Conservation (phyloP, 2,113 vertebrate species). For the Pseudolaguvia tuberculata region DNA sequence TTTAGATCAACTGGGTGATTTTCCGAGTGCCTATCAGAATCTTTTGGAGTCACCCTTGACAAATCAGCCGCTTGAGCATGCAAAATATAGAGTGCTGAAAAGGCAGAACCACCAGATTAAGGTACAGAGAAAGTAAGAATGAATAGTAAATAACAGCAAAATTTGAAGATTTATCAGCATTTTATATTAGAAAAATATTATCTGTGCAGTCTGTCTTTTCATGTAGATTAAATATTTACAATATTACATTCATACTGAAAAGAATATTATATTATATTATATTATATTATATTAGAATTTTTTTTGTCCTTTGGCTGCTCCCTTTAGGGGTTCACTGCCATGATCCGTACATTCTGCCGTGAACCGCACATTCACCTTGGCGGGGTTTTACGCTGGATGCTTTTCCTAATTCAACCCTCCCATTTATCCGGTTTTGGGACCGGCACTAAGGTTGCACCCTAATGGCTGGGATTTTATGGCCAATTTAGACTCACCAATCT, state of each 20-base stretch:
- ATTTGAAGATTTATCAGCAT: conserved; percentile 22
- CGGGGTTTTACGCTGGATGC: too few species aligned
- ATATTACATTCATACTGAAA: neutral
- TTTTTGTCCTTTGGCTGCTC: too few species aligned
- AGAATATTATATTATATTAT: too few species aligned
- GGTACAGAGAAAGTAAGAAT: conserved; percentile 1
- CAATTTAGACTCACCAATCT: too few species aligned
- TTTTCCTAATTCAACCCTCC: too few species aligned
- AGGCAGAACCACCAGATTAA: conserved; percentile 49
- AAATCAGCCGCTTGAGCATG: conserved; percentile 72
- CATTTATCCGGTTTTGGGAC: too few species aligned
- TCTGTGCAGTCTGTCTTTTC: neutral
- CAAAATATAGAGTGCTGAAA: conserved; percentile 71
- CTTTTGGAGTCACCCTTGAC: conserved; percentile 72
- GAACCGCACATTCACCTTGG: too few species aligned
- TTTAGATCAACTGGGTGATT: conserved; percentile 80
- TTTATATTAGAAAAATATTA: conserved; percentile 13
- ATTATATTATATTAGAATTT: too few species aligned
- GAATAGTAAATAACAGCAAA: neutral
- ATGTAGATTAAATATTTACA: neutral
- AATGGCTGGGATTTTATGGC: too few species aligned
- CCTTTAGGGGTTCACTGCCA: too few species aligned
- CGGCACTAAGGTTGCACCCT: too few species aligned
- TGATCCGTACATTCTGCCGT: too few species aligned
- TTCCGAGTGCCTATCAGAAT: conserved; percentile 73